Evolutionary conservation across 2,797 vertebrate species (phyloP).

Genomic region (Bovichtus variegatus): DNA sequence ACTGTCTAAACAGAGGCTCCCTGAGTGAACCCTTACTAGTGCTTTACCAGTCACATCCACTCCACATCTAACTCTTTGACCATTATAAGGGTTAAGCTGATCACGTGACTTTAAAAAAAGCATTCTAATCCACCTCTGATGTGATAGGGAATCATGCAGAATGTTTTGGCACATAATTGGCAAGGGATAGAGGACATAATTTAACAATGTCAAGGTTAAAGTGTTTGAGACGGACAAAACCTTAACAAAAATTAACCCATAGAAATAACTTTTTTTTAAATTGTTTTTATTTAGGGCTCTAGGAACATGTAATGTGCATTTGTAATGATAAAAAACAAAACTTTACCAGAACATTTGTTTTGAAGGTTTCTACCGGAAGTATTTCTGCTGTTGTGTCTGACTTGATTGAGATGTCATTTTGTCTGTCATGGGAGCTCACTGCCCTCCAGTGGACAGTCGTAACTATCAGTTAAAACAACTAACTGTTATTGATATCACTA

Average conservation of each 20-base stretch:
- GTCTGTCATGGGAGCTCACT: neutral
- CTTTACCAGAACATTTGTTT: neutral
- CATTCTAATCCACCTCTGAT: neutral
- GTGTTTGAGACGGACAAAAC: neutral
- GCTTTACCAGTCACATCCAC: conserved; percentile 51
- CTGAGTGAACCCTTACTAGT: conserved; percentile 78
- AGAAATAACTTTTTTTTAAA: neutral
- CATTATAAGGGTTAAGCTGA: neutral
- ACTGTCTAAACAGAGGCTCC: conserved; percentile 69
- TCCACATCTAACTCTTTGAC: conserved; percentile 11
- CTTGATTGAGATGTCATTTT: neutral
- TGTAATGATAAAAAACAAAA: neutral
- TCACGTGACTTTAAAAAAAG: neutral
- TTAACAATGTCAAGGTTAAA: neutral
- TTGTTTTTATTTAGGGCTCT: neutral
- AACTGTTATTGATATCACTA: too few species aligned
- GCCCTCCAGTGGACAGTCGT: neutral
- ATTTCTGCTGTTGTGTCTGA: neutral
- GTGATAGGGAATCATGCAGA: too few species aligned
- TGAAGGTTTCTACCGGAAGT: neutral
- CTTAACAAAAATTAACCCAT: neutral
- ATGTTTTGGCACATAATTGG: neutral
- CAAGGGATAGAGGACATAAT: too few species aligned
- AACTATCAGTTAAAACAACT: too few species aligned
- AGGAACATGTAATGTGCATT: neutral